phyloP scores from a whole-genome alignment of 2,888 invertebrate species.

The Hemaris fuciformis region DNA sequence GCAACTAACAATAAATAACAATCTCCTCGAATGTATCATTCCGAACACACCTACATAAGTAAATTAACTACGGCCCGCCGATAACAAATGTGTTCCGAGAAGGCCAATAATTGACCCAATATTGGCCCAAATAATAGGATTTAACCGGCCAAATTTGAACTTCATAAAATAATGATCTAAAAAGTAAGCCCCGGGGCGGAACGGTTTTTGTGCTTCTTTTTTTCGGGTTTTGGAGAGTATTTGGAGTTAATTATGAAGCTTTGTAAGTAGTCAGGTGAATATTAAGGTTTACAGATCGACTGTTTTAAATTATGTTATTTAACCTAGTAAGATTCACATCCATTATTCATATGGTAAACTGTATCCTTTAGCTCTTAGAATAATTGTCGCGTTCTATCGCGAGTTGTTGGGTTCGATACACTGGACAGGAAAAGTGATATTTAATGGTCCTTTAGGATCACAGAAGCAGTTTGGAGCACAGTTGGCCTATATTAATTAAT shows the following conservation, averaged over 20 bases:
- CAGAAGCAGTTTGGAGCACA: no score
- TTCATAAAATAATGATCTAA: constrained; percentile 75
- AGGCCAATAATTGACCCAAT: constrained; percentile 53
- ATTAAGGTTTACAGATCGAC: no score
- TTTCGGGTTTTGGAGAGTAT: constrained; percentile 30
- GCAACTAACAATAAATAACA: background rate
- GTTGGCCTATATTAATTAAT: no score
- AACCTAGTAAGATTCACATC: no score
- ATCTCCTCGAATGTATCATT: no score
- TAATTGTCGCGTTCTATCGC: no score
- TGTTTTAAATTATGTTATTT: no score
- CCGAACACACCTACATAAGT: background rate
- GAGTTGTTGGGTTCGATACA: no score
- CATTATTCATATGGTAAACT: no score
- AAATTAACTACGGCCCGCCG: background rate
- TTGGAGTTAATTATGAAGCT: background rate
- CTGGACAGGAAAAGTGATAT: no score
- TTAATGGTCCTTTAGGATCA: no score
- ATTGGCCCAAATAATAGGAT: constrained; percentile 59
- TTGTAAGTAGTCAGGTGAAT: background rate
- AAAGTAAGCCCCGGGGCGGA: constrained; percentile 31
- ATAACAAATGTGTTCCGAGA: constrained; percentile 17
- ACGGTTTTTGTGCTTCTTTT: background rate
- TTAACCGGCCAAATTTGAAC: constrained; percentile 40
- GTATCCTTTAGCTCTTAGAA: no score